A percentile compares a stretch with the other conserved stretches of the same genome.
Evolutionary conservation across 2,888 invertebrate species (phyloP).

Genomic region (Pandemis corylana): DNA sequence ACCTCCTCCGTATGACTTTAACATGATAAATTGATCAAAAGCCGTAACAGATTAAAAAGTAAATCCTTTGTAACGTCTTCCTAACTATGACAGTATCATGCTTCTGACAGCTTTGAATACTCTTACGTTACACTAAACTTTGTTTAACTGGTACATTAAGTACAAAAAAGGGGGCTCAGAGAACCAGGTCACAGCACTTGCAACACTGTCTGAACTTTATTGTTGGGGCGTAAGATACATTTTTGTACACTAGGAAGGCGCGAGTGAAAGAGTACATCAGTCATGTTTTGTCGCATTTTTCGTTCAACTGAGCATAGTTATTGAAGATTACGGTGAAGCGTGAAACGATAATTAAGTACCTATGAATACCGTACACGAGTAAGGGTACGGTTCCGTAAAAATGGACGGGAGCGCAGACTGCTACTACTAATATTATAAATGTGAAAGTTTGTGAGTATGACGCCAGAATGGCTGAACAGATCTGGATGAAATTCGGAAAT

Average conservation of each 20-base stretch:
- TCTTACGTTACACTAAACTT: slow-evolving; percentile 18
- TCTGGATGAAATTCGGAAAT: no score
- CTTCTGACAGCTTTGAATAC: slow-evolving; percentile 7
- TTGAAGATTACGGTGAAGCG: slow-evolving; percentile 33
- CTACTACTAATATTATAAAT: no score
- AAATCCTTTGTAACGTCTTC: neutral
- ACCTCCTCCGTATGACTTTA: no score
- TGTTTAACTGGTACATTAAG: slow-evolving; percentile 38
- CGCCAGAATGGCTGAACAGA: no score
- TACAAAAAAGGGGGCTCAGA: slow-evolving; percentile 25
- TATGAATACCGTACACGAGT: slow-evolving; percentile 19
- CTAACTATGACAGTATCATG: neutral
- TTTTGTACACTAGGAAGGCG: slow-evolving; percentile 7
- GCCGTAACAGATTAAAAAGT: neutral
- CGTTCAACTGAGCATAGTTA: slow-evolving; percentile 40
- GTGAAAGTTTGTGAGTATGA: no score
- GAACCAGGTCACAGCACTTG: slow-evolving; percentile 26
- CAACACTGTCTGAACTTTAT: neutral
- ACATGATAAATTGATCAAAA: neutral
- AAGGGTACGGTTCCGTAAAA: slow-evolving; percentile 6
- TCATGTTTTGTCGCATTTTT: slow-evolving; percentile 41
- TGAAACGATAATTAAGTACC: slow-evolving; percentile 21
- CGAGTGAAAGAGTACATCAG: slow-evolving; percentile 32
- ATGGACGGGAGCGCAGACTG: neutral
- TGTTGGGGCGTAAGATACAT: neutral